Base-by-base conservation (phyloP, 1,140 invertebrate species). In the Portunus trituberculatus region DNA sequence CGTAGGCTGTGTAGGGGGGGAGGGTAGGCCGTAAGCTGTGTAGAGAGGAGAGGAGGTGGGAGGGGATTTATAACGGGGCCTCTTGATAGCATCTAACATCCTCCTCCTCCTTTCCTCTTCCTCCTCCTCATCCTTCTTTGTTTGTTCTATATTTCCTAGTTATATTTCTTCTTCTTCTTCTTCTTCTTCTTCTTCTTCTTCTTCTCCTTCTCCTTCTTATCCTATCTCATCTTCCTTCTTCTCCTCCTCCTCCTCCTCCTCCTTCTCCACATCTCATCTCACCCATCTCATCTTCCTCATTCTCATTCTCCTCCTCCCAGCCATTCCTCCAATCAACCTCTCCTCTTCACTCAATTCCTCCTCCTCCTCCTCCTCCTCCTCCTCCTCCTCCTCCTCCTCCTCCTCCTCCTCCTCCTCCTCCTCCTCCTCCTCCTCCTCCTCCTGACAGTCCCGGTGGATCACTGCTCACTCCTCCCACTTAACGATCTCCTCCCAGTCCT, bases 351-450 rank as follows among this genome's bases (percentile, higher is more conserved):
- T 59, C 52, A 59, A 59, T 59, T 59, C 10, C 16, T 39, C 16
- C 10, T 59, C 52, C 48, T 52, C 48, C 48, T 52, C 48, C 59
- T 76, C 59, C 4, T 7, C 14, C 48, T 52, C 48, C 48, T 52
- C 48, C 25, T 76, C 25, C 67, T 76, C 67, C 25, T 76, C 52
- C 52, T 76, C 67, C 67, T 76, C 67, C 25, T 76, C 67, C 67
- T 76, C 67, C 67, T 76, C 67, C 67, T 76, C 67, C 67, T 76
- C 67, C 67, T 76, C 67, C 67, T 76, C 67, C 25, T 76, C 67
- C 67, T 76, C 67, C 67, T 76, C 67, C 67, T 76, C 67, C 67
- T 76, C 67, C 67, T 76, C 67, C 67, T 76, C 67, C 67, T 76
- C 67, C 67, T 16, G 39, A 39, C 39, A 39, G 39, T 39, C 39